phyloP scores from a whole-genome alignment of 2,797 vertebrate species.

The Sciaenops ocellatus region DNA sequence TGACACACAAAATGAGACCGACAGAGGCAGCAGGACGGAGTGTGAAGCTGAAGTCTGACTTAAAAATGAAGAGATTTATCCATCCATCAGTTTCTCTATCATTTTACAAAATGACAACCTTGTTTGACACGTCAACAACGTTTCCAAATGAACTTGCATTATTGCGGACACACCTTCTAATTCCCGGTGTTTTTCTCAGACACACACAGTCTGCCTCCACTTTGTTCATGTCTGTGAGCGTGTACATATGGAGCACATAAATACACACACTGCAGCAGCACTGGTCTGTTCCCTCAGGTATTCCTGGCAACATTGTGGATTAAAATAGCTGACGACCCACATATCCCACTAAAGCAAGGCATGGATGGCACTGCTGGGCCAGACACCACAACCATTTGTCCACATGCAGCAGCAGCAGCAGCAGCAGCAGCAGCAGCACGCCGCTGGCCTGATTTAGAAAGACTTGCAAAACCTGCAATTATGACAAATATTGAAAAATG shows the following conservation, averaged over 20 bases:
- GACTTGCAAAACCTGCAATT: slow-evolving; percentile 15
- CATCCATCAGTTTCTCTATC: neutral
- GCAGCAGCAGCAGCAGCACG: slow-evolving; percentile 16
- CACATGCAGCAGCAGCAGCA: slow-evolving; percentile 20
- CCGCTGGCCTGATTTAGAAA: slow-evolving; percentile 46
- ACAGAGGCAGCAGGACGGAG: neutral
- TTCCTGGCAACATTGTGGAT: slow-evolving; percentile 81
- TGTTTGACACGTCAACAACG: neutral
- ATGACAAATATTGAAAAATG: slow-evolving; percentile 27
- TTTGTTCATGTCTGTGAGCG: slow-evolving; percentile 9
- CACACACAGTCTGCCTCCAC: neutral
- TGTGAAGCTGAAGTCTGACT: neutral
- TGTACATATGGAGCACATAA: neutral
- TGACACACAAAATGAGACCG: neutral
- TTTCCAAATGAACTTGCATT: neutral
- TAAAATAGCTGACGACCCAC: slow-evolving; percentile 87
- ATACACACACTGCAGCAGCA: slow-evolving; percentile 62
- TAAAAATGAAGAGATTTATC: neutral
- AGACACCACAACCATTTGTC: slow-evolving; percentile 67
- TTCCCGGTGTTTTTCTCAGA: neutral
- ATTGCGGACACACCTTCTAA: neutral
- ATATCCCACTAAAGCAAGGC: slow-evolving; percentile 68
- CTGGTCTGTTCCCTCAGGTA: slow-evolving; percentile 82
- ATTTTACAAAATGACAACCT: neutral
- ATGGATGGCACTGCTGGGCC: slow-evolving; percentile 55